Conservation (phyloP, 2,888 invertebrate genomes). For the Rugalucina vietnamica region DNA sequence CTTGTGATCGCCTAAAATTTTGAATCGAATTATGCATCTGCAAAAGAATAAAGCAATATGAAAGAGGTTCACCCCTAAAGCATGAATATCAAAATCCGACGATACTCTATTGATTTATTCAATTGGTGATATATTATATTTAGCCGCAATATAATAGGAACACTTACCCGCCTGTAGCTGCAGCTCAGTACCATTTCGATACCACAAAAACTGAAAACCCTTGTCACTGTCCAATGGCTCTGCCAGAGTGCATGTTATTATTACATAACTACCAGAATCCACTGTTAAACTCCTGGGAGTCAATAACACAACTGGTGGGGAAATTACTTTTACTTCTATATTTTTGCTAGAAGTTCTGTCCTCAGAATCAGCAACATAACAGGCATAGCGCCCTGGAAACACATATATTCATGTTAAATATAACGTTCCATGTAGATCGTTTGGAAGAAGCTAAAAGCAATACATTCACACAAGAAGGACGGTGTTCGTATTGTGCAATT, state of each 20-base stretch:
- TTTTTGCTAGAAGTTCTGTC: background rate
- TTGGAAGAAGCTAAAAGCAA: too few species aligned
- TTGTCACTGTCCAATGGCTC: background rate
- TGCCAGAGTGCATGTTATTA: slow-evolving; percentile 30
- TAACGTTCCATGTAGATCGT: too few species aligned
- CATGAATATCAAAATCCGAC: too few species aligned
- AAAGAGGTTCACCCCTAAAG: too few species aligned
- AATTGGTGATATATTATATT: too few species aligned
- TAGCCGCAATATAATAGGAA: background rate
- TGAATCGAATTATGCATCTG: too few species aligned
- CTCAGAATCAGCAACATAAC: slow-evolving; percentile 15
- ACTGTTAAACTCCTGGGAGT: slow-evolving; percentile 45
- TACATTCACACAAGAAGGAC: too few species aligned
- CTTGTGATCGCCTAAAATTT: too few species aligned
- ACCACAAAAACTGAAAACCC: slow-evolving; percentile 38
- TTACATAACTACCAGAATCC: slow-evolving; percentile 33
- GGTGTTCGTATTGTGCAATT: too few species aligned
- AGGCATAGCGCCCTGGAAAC: slow-evolving; percentile 38
- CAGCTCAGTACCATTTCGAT: slow-evolving; percentile 22
- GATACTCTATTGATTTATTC: too few species aligned
- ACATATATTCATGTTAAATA: background rate
- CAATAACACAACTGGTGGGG: slow-evolving; percentile 45
- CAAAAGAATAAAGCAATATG: too few species aligned
- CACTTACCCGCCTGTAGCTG: background rate
- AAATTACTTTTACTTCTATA: slow-evolving; percentile 28